Percentiles rank a stretch among this genome's conserved stretches.
Conservation (phyloP, 2,797 vertebrate genomes). For the Myripristis murdjan region DNA sequence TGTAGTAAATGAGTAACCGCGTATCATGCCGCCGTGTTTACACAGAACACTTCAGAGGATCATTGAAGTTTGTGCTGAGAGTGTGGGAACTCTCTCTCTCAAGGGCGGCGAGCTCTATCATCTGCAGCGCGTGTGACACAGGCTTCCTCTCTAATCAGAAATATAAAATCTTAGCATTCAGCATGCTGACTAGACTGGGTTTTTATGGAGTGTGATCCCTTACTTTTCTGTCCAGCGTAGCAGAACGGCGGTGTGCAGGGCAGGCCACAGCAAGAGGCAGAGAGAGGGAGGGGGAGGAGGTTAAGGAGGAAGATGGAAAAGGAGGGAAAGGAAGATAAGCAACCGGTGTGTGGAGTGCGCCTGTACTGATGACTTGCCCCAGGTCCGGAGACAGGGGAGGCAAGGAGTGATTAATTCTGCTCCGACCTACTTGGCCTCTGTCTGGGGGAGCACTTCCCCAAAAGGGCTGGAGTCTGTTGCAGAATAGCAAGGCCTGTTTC, state of each 20-base stretch:
- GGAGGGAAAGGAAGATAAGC: slow-evolving; percentile 71
- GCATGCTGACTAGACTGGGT: slow-evolving; percentile 52
- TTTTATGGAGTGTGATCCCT: slow-evolving; percentile 60
- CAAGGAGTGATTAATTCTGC: slow-evolving; percentile 84
- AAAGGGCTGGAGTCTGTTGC: slow-evolving; percentile 52
- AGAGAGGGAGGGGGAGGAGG: slow-evolving; percentile 52
- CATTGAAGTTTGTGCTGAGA: slow-evolving; percentile 63
- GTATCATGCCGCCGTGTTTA: slow-evolving; percentile 64
- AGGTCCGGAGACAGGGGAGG: slow-evolving; percentile 76
- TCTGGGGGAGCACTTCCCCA: slow-evolving; percentile 60
- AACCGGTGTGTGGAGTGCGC: slow-evolving; percentile 43
- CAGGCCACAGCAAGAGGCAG: slow-evolving; percentile 49
- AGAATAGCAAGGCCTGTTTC: slow-evolving; percentile 52
- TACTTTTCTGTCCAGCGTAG: slow-evolving; percentile 60
- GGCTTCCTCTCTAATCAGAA: slow-evolving; percentile 60
- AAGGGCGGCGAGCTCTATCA: slow-evolving; percentile 61
- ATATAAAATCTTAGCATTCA: slow-evolving; percentile 64
- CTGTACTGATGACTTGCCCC: slow-evolving; percentile 64
- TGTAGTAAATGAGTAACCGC: slow-evolving; percentile 57
- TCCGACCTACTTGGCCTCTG: slow-evolving; percentile 74
- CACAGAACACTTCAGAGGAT: slow-evolving; percentile 63
- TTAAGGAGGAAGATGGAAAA: slow-evolving; percentile 68
- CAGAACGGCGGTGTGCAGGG: slow-evolving; percentile 67
- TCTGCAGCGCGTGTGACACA: slow-evolving; percentile 31
- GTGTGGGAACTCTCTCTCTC: slow-evolving; percentile 49